Evolutionary conservation across 2,113 vertebrate species (phyloP).

Genomic region (Ictalurus punctatus): DNA sequence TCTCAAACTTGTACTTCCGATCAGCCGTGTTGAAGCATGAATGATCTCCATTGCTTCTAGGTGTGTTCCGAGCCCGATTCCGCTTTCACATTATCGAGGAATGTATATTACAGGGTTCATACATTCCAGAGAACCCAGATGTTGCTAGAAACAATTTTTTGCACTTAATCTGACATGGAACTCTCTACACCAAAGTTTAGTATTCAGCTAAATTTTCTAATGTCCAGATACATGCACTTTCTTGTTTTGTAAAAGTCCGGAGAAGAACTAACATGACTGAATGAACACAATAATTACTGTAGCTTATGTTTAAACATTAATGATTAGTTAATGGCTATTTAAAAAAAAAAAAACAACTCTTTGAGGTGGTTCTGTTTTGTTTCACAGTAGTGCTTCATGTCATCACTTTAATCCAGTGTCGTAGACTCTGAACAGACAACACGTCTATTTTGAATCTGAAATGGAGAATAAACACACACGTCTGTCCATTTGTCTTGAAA

Average conservation of each 20-base stretch:
- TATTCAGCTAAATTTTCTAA: neutral
- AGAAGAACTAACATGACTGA: neutral
- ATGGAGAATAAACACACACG: too few species aligned
- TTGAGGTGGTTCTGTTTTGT: neutral
- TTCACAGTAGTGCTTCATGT: neutral
- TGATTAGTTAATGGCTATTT: neutral
- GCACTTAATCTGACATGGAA: neutral
- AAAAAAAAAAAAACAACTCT: neutral
- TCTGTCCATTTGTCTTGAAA: neutral
- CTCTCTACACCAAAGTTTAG: neutral
- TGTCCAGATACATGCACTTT: neutral
- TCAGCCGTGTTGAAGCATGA: constrained; percentile 7
- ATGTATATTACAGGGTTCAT: neutral
- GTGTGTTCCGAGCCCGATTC: neutral
- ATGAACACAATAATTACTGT: neutral
- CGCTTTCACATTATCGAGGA: neutral
- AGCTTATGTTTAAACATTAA: neutral
- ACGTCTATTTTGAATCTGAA: too few species aligned
- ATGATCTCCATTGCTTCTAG: neutral
- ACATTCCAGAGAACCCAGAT: neutral
- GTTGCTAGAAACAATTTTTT: neutral
- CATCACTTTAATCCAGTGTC: neutral
- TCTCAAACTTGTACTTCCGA: neutral
- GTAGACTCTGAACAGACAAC: too few species aligned
- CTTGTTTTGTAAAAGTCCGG: neutral